Base-by-base conservation (phyloP, 2,888 invertebrate genomes). In the Ceratothoa steindachneri region DNA sequence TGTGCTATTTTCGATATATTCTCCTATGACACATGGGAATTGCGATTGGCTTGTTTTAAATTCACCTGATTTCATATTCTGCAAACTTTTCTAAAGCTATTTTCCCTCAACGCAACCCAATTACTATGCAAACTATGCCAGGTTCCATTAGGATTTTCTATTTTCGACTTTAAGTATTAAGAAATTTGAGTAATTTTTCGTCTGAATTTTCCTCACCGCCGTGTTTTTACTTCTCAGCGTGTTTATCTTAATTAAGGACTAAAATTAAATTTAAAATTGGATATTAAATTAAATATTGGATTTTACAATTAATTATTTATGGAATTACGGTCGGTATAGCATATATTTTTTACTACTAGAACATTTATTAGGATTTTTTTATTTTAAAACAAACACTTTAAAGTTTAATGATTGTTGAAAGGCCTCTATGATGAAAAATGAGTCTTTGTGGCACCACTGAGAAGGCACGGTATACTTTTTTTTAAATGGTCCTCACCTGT, bases 91-190 rank as follows among this genome's bases (percentile, higher is more conserved):
- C 41, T 41, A 41, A 41, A 41, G 41, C 41, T 41, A 41, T 41
- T 41, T 41, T 41, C 41, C 41, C 41, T 9, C 41, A 41, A 41
- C 41, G 41, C 41, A 9, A 41, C 41, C 60, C 60, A 60, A 60
- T 55, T 60, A 60, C 60, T 60, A 60, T 60, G 60, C 60, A 60
- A 60, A 60, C 60, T 60, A 60, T 60, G 60, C 12, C 60, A n/a
- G 22, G 24, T 60, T 60, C 22, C 60, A 60, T 24, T 24, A 24
- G n/a, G 22, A 60, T 60, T 60, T 4, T 60, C 60, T 60, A 60
- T 60, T 60, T 60, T 60, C 3, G 60, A 60, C 60, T 60, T 60
- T 60, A 22, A 24, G 60, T 24, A 24, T 4, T 4, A 60, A 60
- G 60, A 22, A 60, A 12, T 60, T 60, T 22, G 60, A 3, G 60